Evolutionary conservation across 2,888 invertebrate genomes (phyloP).

Genomic region (Cybosia mesomella): DNA sequence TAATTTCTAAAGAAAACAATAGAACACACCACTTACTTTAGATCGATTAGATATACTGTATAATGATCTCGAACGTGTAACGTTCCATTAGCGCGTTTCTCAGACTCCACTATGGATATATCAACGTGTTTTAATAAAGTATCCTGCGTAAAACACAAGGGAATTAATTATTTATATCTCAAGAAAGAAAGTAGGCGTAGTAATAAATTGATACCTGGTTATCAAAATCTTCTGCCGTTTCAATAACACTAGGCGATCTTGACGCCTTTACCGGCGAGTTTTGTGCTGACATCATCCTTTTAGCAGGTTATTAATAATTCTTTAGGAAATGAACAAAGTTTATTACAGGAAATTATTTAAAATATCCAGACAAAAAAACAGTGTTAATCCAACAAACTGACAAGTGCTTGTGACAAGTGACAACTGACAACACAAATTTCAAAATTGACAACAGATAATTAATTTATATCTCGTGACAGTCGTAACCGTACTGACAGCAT

Average conservation of each 20-base stretch:
- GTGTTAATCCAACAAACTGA: constrained; percentile 33
- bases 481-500: constrained; percentile 21
- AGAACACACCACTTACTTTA: constrained; percentile 87
- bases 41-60: constrained; percentile 92
- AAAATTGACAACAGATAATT: constrained; percentile 28
- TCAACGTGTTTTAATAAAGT: constrained; percentile 90
- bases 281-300: constrained; percentile 66
- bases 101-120: constrained; percentile 92
- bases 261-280: constrained; percentile 71
- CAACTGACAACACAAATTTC: constrained; percentile 31
- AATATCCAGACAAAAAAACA: constrained; percentile 41
- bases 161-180: constrained; percentile 28
- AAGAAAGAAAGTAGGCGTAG: constrained; percentile 71
- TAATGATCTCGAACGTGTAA: constrained; percentile 92
- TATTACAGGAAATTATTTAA: constrained; percentile 28
- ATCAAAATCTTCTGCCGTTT: constrained; percentile 75
- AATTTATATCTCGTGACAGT: background rate
- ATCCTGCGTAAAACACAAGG: constrained; percentile 82
- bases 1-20: constrained; percentile 65
- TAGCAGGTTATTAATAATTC: constrained; percentile 12
- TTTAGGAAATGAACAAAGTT: constrained; percentile 9
- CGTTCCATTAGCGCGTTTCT: constrained; percentile 91
- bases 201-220: constrained; percentile 67
- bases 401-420: constrained; percentile 16
- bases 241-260: constrained; percentile 67